Base-by-base conservation (phyloP, 92 coral and sea anemone species). In the Plumapathes pennacea region DNA sequence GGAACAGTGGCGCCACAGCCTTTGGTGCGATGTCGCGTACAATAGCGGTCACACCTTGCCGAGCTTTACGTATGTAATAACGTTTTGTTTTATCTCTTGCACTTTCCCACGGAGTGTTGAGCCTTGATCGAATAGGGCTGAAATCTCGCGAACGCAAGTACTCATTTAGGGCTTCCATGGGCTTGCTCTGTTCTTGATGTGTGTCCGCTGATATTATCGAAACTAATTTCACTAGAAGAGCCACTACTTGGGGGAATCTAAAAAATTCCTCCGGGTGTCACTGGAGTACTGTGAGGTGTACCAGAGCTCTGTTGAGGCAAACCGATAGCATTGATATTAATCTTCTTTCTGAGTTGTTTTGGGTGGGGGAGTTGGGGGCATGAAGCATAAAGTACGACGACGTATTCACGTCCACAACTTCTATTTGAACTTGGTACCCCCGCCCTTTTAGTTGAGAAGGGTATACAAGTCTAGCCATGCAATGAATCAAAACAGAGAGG, bases 101-200 rank as follows among this genome's bases (percentile, higher is more conserved):
- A 29, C 22, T 69, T 18, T 67, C 74, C 83, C 61, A 34, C 24
- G 77, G 57, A 60, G 59, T 41, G 70, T 39, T 67, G 26, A 76
- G 66, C 74, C 77, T 76, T 27, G 83, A 76, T 33, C 71, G 72
- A 55, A 77, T 51, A 34, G 71, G 84, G 55, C 84, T 77, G 71
- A 32, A 32, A 34, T 76, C 77, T 42, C 77, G 71, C 22, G 69
- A 67, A 24, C 59, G 61, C 70, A 76, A 67, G 57, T 76, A 76
- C 54, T 20, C 61, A 37, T 76, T 76, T 25, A 76, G 83, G 29
- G 69, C 71, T 10, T 69, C 77, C 29, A 27, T 58, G 57, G 77
- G 59, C 23, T 57, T 57, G 54, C 24, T 46, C 54, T 69, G 67
- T 10, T 33, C 67, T 10, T 6, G 0, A 47, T 45, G 50, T 26